Evolutionary conservation across 2,888 invertebrate genomes (phyloP).

Genomic region (Plagiodera versicolora): DNA sequence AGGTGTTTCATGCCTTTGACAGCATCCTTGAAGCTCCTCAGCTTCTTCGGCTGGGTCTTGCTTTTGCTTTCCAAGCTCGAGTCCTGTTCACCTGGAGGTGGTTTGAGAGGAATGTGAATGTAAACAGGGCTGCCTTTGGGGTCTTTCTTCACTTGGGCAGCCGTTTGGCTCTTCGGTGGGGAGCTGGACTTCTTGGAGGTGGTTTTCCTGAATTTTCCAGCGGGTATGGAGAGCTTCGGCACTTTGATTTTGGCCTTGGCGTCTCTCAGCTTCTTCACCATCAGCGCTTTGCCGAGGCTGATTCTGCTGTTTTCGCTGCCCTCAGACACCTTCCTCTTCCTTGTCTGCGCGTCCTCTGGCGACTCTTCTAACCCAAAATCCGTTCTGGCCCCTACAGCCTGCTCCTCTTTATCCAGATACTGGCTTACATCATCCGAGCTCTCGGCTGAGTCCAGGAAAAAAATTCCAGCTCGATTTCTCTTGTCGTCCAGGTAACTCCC

Average conservation of each 20-base stretch:
- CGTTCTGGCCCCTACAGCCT: conserved; percentile 28
- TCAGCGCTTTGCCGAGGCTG: conserved; percentile 40
- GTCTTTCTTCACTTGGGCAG: conserved; percentile 39
- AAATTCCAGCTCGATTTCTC: conserved; percentile 26
- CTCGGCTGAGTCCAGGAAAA: conserved; percentile 46
- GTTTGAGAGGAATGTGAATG: conserved; percentile 53
- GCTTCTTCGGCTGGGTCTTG: conserved; percentile 18
- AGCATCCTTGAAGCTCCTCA: conserved; percentile 21
- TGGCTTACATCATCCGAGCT: conserved; percentile 53
- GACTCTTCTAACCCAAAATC: conserved; percentile 14
- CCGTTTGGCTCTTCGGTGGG: conserved; percentile 35
- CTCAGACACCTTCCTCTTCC: conserved; percentile 43
- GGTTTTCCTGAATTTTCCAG: conserved; percentile 40
- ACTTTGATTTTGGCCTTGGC: conserved; percentile 49
- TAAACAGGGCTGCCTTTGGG: conserved; percentile 43
- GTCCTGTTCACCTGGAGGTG: conserved; percentile 50
- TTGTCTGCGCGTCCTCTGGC: conserved; percentile 22
- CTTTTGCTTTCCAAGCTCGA: conserved; percentile 50
- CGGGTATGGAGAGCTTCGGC: conserved; percentile 37
- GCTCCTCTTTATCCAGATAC: conserved; percentile 52
- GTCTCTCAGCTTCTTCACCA: conserved; percentile 44
- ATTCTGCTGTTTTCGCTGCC: conserved; percentile 44
- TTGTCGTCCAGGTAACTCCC: conserved; percentile 19
- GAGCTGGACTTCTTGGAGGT: conserved; percentile 36
- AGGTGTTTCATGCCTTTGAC: conserved; percentile 24